phyloP scores from a whole-genome alignment of 2,888 invertebrate genomes.

The Prenolepis imparis region DNA sequence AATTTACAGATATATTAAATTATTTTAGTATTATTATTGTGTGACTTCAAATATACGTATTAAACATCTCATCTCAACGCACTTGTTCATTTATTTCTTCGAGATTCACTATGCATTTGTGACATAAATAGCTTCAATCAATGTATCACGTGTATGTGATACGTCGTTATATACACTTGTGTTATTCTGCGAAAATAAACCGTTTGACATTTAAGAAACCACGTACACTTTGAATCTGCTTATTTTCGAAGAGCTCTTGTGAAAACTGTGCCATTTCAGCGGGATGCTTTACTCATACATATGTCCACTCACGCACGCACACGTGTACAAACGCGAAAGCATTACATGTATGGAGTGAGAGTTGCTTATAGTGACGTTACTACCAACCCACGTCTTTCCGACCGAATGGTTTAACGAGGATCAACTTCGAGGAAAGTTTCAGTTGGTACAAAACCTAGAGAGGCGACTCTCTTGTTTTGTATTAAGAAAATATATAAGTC shows the following conservation, averaged over 20 bases:
- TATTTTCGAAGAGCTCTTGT: slow-evolving; percentile 36
- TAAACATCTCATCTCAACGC: background rate
- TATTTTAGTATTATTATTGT: slow-evolving; percentile 11
- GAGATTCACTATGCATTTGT: background rate
- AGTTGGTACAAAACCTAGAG: slow-evolving; percentile 70
- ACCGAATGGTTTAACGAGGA: slow-evolving; percentile 60
- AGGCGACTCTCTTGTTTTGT: slow-evolving; percentile 61
- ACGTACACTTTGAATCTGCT: slow-evolving; percentile 4
- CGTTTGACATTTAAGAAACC: slow-evolving; percentile 37
- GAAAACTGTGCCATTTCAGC: slow-evolving; percentile 34
- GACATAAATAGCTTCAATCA: slow-evolving; percentile 18
- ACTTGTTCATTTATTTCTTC: slow-evolving; percentile 10
- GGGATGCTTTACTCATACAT: background rate
- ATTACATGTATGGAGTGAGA: slow-evolving; percentile 72
- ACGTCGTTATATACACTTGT: background rate
- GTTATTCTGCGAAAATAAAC: slow-evolving; percentile 34
- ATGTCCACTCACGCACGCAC: background rate
- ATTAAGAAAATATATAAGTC: background rate
- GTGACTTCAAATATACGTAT: background rate
- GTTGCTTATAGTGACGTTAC: slow-evolving; percentile 75
- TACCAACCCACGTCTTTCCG: slow-evolving; percentile 73
- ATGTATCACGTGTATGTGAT: background rate
- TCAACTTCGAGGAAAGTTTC: slow-evolving; percentile 76
- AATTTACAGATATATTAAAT: slow-evolving; percentile 2
- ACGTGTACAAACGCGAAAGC: slow-evolving; percentile 29